Conservation (phyloP, 2,113 vertebrate genomes). For the Bombycilla garrulus region DNA sequence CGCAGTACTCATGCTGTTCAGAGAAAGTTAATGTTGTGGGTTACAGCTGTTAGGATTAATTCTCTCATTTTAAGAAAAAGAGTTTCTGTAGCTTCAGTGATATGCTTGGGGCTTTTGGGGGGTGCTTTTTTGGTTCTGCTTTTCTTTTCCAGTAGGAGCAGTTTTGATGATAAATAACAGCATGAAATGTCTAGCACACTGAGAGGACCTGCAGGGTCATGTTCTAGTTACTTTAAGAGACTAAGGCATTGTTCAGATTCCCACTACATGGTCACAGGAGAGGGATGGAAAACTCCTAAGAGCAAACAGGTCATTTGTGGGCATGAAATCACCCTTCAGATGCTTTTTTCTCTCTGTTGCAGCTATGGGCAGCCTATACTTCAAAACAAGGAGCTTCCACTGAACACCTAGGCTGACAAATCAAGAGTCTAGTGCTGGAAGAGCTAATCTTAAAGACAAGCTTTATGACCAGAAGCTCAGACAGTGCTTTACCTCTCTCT, state of each 20-base stretch:
- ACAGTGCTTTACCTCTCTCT: not conserved
- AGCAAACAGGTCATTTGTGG: not conserved
- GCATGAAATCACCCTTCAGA: not conserved
- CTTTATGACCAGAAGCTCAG: not conserved
- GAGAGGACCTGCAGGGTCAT: not conserved
- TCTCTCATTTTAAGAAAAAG: not conserved
- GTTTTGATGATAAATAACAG: not conserved
- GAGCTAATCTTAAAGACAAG: not conserved
- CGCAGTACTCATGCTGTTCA: not conserved
- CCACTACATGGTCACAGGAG: not conserved
- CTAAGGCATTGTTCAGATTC: not conserved
- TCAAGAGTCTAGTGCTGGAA: not conserved
- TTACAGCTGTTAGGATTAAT: slow-evolving; percentile 38
- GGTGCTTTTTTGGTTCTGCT: not conserved
- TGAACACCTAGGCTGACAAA: not conserved
- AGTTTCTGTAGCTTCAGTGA: not conserved
- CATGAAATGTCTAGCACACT: not conserved
- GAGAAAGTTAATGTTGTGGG: not conserved
- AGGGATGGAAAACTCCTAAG: not conserved
- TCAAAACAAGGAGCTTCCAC: not conserved
- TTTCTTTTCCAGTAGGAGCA: not conserved
- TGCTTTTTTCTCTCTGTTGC: not conserved
- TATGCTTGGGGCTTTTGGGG: not conserved
- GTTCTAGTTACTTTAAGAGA: not conserved
- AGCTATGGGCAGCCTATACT: not conserved